Evolutionary conservation across 1,140 invertebrate genomes (phyloP).

Genomic region (Drosophila littoralis): DNA sequence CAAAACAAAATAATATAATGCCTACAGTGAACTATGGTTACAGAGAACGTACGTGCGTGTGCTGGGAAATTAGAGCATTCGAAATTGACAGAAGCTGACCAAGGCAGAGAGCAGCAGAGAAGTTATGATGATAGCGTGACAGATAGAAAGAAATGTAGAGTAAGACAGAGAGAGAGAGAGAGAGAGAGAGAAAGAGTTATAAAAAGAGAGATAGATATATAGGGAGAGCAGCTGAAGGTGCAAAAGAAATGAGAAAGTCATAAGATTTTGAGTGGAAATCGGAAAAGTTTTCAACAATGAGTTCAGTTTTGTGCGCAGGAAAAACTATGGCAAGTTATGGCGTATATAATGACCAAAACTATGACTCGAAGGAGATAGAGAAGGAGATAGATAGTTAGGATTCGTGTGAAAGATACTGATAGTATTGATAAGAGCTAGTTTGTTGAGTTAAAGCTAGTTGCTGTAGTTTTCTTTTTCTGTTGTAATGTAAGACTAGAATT

Average conservation of each 20-base stretch:
- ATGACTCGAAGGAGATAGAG: conserved; percentile 60
- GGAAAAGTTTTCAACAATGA: conserved; percentile 56
- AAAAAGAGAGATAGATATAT: background rate
- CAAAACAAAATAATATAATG: conserved; percentile 35
- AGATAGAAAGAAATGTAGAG: conserved; percentile 48
- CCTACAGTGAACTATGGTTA: conserved; percentile 72
- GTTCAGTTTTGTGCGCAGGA: conserved; percentile 67
- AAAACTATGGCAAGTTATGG: conserved; percentile 84
- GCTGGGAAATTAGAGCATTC: conserved; percentile 68
- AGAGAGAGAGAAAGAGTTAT: background rate
- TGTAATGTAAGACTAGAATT: conserved; percentile 81
- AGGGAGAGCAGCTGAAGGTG: conserved; percentile 45
- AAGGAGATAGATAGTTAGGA: conserved; percentile 16
- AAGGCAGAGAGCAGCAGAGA: conserved; percentile 47
- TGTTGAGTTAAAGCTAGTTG: conserved; percentile 63
- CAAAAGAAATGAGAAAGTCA: conserved; percentile 74
- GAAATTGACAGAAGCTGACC: conserved; percentile 64
- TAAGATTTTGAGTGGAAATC: conserved; percentile 67
- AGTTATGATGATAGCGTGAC: conserved; percentile 42
- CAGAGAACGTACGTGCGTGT: conserved; percentile 49
- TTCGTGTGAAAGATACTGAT: conserved; percentile 16
- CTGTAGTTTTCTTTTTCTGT: conserved; percentile 43
- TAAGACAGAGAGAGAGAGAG: conserved; percentile 40
- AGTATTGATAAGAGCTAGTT: conserved; percentile 56
- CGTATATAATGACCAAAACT: conserved; percentile 77